Evolutionary conservation across 2,888 invertebrate genomes (phyloP).

Genomic region (Baccha elongata): DNA sequence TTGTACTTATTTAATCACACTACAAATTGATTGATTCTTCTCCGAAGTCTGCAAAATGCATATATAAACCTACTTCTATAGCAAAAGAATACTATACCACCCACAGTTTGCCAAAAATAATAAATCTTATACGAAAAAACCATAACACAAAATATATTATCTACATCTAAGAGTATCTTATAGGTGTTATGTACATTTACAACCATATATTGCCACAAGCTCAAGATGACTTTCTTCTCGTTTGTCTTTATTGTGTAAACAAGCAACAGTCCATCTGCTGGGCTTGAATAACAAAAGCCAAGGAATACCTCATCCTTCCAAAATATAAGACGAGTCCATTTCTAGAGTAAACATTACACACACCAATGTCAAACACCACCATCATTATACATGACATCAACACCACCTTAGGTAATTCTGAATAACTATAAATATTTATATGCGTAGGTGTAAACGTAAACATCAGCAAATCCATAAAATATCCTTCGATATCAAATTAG

Average conservation of each 20-base stretch:
- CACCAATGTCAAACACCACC: conserved; percentile 65
- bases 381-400: conserved; percentile 42
- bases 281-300: conserved; percentile 57
- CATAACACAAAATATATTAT: too few relatives aligned
- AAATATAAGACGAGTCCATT: not conserved
- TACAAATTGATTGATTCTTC: too few relatives aligned
- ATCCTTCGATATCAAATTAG: conserved; percentile 69
- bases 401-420: conserved; percentile 20
- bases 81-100: not conserved
- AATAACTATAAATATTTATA: conserved; percentile 9
- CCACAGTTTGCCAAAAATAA: not conserved
- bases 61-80: not conserved
- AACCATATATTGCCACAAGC: conserved; percentile 24
- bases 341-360: conserved; percentile 36
- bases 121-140: not conserved
- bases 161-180: not conserved
- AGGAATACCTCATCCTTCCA: conserved; percentile 24
- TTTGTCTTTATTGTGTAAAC: conserved; percentile 42
- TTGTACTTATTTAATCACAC: too few relatives aligned
- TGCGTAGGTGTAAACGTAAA: conserved; percentile 42
- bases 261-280: conserved; percentile 62
- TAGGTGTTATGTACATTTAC: conserved; percentile 1
- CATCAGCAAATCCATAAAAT: too few relatives aligned
- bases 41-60: too few relatives aligned
- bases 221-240: conserved; percentile 23